Conservation (phyloP, 1,140 invertebrate genomes). For the Drosophila repleta region DNA sequence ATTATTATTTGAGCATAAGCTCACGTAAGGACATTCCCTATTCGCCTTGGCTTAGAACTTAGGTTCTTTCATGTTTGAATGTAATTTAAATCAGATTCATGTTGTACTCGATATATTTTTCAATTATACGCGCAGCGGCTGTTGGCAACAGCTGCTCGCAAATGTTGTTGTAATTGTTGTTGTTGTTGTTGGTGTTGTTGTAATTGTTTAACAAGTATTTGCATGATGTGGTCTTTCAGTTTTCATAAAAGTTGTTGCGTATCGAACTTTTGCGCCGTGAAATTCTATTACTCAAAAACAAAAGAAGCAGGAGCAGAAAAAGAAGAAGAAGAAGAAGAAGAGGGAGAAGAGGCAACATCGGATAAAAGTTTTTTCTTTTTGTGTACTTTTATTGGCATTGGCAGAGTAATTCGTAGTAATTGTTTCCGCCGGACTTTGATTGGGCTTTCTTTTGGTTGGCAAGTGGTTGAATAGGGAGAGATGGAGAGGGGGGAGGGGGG, state of each 20-base stretch:
- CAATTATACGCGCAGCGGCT: conserved; percentile 55
- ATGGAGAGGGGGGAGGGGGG: too few relatives aligned
- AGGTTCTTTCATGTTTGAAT: conserved; percentile 51
- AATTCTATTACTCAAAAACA: conserved; percentile 48
- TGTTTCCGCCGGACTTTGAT: conserved; percentile 55
- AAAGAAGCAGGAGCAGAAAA: not conserved
- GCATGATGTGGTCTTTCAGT: conserved; percentile 57
- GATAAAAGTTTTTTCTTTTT: conserved; percentile 50
- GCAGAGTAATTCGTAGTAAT: conserved; percentile 65
- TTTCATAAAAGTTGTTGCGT: conserved; percentile 50
- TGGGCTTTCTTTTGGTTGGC: not conserved
- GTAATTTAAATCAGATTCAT: conserved; percentile 81
- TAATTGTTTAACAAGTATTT: conserved; percentile 46
- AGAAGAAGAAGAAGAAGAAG: not conserved
- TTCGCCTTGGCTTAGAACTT: not conserved
- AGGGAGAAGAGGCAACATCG: conserved; percentile 25
- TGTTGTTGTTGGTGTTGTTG: conserved; percentile 18
- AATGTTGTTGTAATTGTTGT: not conserved
- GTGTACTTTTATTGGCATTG: conserved; percentile 45
- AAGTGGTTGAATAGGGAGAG: conserved; percentile 15
- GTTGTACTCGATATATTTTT: conserved; percentile 79
- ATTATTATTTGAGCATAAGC: too few relatives aligned
- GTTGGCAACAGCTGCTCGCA: conserved; percentile 54
- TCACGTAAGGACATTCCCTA: not conserved
- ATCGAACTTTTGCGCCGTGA: conserved; percentile 53